Base-by-base conservation (phyloP, 2,888 invertebrate species). In the Harpagoxenus sublaevis region DNA sequence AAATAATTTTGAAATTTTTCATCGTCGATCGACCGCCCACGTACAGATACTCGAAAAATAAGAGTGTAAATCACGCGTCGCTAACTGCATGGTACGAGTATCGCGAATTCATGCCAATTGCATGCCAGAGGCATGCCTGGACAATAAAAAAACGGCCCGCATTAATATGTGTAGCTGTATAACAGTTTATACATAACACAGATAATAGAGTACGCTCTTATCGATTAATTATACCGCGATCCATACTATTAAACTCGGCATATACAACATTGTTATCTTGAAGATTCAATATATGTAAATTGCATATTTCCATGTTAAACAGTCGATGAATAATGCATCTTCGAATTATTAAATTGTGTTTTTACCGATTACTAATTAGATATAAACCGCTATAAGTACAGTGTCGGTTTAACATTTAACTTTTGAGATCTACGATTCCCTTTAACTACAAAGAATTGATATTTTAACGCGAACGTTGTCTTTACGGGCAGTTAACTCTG, bases 181-280 rank as follows among this genome's bases (percentile, higher is more conserved):
- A 28, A 65, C 4, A 63, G 15, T 65, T 77, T 65, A 65, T 65
- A 65, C 9, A 51, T 63, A 77, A 77, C 23, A 39, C 6, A 51
- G 6, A 51, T 63, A 51, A 23, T 35, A 31, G 45, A 31, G 42
- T 62, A 23, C 10, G 39, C 0, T 35, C 35, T 51, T 51, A 75
- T 75, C 15, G 23, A 63, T 77, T 10, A 75, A 63, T 75, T 65
- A 77, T 18, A 63, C 2, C 48, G n/a, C 35, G 12, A 8, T 6
- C 6, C 23, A 0, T 63, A 39, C 12, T 31, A 45, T 74, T 73
- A 71, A 71, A 57, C 23, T 57, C 42, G 15, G 0, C 8, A 55
- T 31, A 68, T 9, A 31, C 5, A 9, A 23, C 9, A 39, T 39
- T 57, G 0, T 60, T 60, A 60, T 31, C n/a, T 28, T 23, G n/a